phyloP scores from a whole-genome alignment of 2,888 invertebrate species.

The Hypena proboscidalis region DNA sequence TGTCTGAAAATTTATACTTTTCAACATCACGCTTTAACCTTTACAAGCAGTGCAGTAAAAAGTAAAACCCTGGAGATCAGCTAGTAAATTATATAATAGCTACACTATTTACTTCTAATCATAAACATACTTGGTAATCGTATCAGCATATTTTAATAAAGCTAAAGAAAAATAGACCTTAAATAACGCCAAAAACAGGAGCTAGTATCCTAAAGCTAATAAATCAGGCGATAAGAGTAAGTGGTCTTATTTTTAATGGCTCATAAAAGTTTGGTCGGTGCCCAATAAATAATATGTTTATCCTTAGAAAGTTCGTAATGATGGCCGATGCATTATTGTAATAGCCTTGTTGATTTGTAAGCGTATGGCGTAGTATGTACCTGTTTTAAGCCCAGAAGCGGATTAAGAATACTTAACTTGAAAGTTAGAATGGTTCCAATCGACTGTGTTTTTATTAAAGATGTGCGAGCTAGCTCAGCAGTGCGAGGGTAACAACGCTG shows the following conservation, averaged over 20 bases:
- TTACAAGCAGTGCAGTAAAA: no score
- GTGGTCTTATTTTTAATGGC: conserved; percentile 46
- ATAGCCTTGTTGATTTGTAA: conserved; percentile 70
- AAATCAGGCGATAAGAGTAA: conserved; percentile 42
- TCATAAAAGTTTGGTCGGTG: conserved; percentile 40
- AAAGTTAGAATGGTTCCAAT: no score
- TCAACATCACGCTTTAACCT: no score
- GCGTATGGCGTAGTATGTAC: conserved; percentile 35
- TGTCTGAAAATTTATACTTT: no score
- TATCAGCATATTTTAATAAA: no score
- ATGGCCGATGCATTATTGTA: conserved; percentile 65
- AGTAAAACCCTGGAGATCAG: conserved; percentile 1
- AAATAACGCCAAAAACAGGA: conserved; percentile 1
- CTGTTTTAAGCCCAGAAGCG: conserved; percentile 40
- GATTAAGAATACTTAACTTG: no score
- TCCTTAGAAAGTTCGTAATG: conserved; percentile 64
- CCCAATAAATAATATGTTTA: conserved; percentile 73
- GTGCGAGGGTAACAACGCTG: no score
- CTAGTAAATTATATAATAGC: background rate
- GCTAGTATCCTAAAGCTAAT: conserved; percentile 29
- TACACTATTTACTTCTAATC: no score
- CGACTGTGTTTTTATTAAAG: no score
- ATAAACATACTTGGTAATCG: no score
- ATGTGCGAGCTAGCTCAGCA: no score
- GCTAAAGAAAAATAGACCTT: conserved; percentile 5